A percentile compares a stretch with the other conserved stretches of the same genome.
These are phyloP conservation scores for Trichonephila clavata DNA, from an alignment of 1,140 invertebrate species.

Conservation along the genomic window DNA sequence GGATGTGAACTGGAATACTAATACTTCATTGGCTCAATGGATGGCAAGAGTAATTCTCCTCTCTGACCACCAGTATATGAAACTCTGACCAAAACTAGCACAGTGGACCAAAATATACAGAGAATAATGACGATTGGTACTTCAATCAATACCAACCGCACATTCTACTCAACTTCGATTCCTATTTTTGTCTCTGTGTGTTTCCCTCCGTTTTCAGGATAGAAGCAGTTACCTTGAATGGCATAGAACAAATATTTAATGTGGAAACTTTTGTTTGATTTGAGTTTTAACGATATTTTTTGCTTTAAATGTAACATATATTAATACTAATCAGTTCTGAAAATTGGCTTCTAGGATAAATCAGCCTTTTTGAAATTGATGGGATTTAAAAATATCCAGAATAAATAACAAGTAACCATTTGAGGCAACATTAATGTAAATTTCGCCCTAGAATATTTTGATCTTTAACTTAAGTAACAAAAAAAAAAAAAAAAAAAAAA, in stretches of 20 bases:
- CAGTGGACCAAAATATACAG: conserved; percentile 52
- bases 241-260: neutral
- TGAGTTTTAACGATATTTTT: neutral
- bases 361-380: too few species aligned
- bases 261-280: neutral
- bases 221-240: neutral
- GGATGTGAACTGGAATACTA: neutral
- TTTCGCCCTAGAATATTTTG: too few species aligned
- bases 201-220: neutral
- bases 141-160: conserved; percentile 9
- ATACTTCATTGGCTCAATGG: neutral
- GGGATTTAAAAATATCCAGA: too few species aligned
- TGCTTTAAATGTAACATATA: too few species aligned
- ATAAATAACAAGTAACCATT: too few species aligned
- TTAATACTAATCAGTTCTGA: too few species aligned
- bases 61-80: neutral
- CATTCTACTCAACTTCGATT: neutral
- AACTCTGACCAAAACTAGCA: neutral
- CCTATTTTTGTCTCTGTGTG: neutral
- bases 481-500: too few species aligned
- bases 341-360: too few species aligned
- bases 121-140: conserved; percentile 60
- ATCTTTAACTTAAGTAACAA: too few species aligned
- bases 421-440: too few species aligned
- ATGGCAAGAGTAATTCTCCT: too few species aligned